phyloP scores from a whole-genome alignment of 2,797 vertebrate genomes.

The Triplophysa bombifrons region DNA sequence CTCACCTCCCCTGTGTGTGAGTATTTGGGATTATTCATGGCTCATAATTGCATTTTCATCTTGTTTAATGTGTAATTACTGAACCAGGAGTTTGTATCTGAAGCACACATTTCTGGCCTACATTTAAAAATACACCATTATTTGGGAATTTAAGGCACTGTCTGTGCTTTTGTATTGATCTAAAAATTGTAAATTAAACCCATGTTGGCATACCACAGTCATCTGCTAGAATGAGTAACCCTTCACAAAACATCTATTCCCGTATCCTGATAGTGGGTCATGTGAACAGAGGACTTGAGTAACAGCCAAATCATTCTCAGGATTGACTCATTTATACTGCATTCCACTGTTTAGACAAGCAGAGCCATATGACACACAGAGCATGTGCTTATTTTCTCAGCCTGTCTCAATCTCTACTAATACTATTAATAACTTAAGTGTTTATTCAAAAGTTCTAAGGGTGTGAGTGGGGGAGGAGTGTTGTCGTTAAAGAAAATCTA shows the following conservation, averaged over 20 bases:
- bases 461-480: background rate
- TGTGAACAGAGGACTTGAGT: slow-evolving; percentile 6
- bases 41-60: slow-evolving; percentile 1
- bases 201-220: background rate
- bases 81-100: background rate
- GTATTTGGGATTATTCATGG: slow-evolving; percentile 12
- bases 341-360: slow-evolving; percentile 2
- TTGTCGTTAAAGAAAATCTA: background rate
- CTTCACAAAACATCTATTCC: background rate
- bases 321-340: slow-evolving; percentile 12
- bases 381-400: background rate
- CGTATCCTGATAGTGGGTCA: background rate
- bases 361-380: background rate
- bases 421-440: background rate
- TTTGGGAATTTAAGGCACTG: background rate
- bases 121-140: slow-evolving; percentile 3
- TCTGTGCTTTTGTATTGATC: background rate
- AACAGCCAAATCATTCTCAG: slow-evolving; percentile 30
- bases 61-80: background rate
- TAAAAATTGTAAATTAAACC: background rate
- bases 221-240: background rate
- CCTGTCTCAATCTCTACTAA: background rate
- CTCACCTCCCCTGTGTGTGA: background rate
- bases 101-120: slow-evolving; percentile 1
- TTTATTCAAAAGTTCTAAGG: background rate